Base-by-base conservation (phyloP, 2,113 vertebrate species). In the Redunca redunca region DNA sequence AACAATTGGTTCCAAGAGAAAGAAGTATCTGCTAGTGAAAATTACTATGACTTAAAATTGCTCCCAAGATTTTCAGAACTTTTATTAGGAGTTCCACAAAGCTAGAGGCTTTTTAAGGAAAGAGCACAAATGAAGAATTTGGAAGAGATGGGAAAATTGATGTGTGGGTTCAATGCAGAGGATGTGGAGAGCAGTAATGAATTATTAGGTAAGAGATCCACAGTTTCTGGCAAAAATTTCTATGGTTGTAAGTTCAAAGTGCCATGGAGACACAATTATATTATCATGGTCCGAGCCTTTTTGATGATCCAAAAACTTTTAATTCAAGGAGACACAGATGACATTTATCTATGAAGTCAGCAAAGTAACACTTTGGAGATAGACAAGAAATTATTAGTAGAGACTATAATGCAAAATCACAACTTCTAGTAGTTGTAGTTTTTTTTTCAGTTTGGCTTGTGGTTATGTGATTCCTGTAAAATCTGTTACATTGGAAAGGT, bases 101-200 rank as follows among this genome's bases (percentile, higher is more conserved):
- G 58, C 77, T 82, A 60, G 52, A 91, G n/a, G n/a, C 19, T 84
- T 97, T 94, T 92, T 30, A 88, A 91, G 60, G 92, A 78, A 84
- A 67, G 46, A 67, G 17, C 52, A 74, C 14, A 62, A 62, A 71
- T 46, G 48, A 62, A 80, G 52, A 23, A 5, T 96, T 88, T 88
- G 64, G 30, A 78, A 86, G 84, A 81, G 1, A 15, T 53, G 80
- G 60, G 62, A 74, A 91, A 71, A 81, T 16, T 48, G 36, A 78
- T 67, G 30, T 26, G 12, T 30, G 5, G 2, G 9, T 52, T 95
- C 71, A 40, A 2, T 85, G 53, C 62, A 88, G 13, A 91, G 17
- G 36, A 28, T 36, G 10, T 28, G n/a, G 62, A 55, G 50, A 90
- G 30, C 15, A 52, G n/a, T 46, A 57, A 46, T 82, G 40, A 91